Evolutionary conservation across 2,113 vertebrate genomes (phyloP), one percentile per base, ranked within the genome.

Genomic region (Baryphthengus martii): DNA sequence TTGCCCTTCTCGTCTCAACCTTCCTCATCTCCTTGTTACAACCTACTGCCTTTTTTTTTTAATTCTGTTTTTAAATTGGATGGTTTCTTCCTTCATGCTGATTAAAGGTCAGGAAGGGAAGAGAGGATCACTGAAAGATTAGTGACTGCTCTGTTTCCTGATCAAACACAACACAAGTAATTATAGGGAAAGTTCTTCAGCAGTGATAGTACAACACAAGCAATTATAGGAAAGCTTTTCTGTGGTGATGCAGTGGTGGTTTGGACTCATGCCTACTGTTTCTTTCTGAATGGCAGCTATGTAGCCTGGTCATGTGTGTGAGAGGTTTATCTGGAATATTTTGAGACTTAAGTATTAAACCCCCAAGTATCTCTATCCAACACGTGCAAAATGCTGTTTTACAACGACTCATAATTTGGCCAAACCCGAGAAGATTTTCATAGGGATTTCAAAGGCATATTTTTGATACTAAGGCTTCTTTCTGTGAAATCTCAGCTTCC

Each of bases 101-200:
- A 92, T 95, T 81, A 95, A 70, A 87, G 28, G 52, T 81, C 80
- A 85, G 61, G 61, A 87, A 75, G 66, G 52, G 84, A 92, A 81
- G 62, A 91, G 52, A 86, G 56, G 73, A 91, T 85, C 53, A 68
- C 61, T 39, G 76, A 52, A 92, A 90, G 70, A 95, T 95, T 78
- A 93, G 70, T 7, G 21, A 49, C 77, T 53, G 70, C 53, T 78
- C 53, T 80, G 73, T 61, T 87, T 81, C 68, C 70, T 91, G 25
- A 91, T 71, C 70, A 88, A 81, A 67, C 65, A 71, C 52, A 74
- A 47, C 59, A 67, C 53, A 66, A 93, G 70, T 39, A 77, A 63
- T 91, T 72, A 59, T 2, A 87, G 55, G n/a, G 65, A 26, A 65
- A 66, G 49, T 47, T 83, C 85, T 81, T 90, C 74, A 91, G 61